Evolutionary conservation across 2,113 vertebrate genomes (phyloP).

Genomic region (Cheirogaleus medius): DNA sequence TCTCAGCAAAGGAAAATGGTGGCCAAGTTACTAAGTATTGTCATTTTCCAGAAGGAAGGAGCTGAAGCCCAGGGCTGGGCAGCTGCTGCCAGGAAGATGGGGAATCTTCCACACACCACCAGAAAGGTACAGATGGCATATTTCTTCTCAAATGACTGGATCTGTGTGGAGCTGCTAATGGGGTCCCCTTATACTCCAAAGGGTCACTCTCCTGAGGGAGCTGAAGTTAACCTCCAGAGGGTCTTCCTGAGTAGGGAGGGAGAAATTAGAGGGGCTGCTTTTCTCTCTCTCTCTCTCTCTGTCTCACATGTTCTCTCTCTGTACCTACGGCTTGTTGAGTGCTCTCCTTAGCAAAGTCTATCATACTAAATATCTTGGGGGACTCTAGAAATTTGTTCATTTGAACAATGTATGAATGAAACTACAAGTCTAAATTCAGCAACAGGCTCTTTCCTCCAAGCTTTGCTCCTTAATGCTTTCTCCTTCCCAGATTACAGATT

Average conservation of each 20-base stretch:
- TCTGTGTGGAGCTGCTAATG: background rate
- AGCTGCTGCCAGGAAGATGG: background rate
- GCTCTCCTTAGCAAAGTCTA: background rate
- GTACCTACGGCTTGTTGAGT: background rate
- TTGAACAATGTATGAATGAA: background rate
- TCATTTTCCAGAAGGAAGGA: background rate
- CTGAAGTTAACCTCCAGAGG: background rate
- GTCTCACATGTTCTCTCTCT: background rate
- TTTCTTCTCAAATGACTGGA: background rate
- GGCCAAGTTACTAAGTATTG: background rate
- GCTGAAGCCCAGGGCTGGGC: background rate
- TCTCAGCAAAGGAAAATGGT: background rate
- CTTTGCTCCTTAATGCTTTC: background rate
- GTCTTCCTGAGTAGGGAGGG: background rate
- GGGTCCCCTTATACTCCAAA: background rate
- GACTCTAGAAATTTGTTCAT: background rate
- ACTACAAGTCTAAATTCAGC: background rate
- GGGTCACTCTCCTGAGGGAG: background rate
- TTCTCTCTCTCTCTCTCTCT: background rate
- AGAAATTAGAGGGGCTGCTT: background rate
- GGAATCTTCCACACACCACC: background rate
- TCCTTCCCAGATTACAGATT: background rate
- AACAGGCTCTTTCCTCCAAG: background rate
- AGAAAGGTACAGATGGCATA: background rate
- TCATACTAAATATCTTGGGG: background rate